These are phyloP conservation scores for Meganola albula DNA, from an alignment of 2,888 invertebrate genomes.

Conservation along the genomic window DNA sequence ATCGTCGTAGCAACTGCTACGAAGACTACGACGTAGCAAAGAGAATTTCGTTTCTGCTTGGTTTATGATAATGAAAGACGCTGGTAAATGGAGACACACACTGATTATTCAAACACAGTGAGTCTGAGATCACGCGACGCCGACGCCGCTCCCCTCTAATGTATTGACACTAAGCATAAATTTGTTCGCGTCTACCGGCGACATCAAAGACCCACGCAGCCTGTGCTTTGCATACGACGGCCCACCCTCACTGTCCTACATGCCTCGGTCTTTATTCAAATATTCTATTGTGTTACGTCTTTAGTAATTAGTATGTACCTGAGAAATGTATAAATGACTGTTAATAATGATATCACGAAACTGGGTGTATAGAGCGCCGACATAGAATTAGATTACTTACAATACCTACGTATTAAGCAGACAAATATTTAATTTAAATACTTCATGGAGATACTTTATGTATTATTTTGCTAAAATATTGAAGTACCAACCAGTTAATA, in stretches of 20 bases:
- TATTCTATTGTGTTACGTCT: constrained; percentile 30
- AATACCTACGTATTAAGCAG: too few relatives aligned
- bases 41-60: too few relatives aligned
- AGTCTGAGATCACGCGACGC: constrained; percentile 53
- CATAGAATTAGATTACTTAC: too few relatives aligned
- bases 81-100: constrained; percentile 32
- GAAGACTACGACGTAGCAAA: constrained; percentile 1
- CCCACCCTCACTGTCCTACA: constrained; percentile 41
- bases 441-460: too few relatives aligned
- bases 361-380: too few relatives aligned
- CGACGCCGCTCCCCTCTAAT: constrained; percentile 44
- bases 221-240: constrained; percentile 44
- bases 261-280: constrained; percentile 38
- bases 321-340: too few relatives aligned
- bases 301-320: background rate
- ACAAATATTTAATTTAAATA: too few relatives aligned
- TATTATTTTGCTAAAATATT: too few relatives aligned
- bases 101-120: constrained; percentile 42
- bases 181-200: constrained; percentile 46
- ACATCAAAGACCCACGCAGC: constrained; percentile 38
- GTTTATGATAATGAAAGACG: too few relatives aligned
- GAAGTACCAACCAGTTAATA: too few relatives aligned
- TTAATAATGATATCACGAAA: too few relatives aligned
- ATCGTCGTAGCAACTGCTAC: too few relatives aligned
- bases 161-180: constrained; percentile 59